Evolutionary conservation across 2,797 vertebrate species (phyloP).

Genomic region (Glyptemys insculpta): DNA sequence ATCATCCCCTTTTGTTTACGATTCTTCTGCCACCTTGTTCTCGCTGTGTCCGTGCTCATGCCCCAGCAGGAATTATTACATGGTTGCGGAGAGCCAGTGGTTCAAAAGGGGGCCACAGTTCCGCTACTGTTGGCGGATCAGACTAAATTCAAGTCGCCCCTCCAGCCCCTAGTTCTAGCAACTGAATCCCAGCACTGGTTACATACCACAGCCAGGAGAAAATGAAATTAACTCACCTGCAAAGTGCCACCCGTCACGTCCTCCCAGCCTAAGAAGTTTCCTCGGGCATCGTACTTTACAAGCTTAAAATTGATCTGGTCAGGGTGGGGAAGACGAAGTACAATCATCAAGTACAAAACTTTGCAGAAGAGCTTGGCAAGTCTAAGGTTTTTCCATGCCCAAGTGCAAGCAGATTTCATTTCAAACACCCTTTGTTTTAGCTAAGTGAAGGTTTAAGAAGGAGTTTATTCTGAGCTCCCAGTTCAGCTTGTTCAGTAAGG

Average conservation of each 20-base stretch:
- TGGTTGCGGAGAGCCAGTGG: neutral
- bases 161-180: neutral
- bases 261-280: conserved; percentile 67
- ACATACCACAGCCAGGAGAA: too few relatives aligned
- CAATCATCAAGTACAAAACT: neutral
- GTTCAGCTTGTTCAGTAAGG: neutral
- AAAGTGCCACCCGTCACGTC: conserved; percentile 42
- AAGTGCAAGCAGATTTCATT: neutral
- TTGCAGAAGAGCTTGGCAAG: neutral
- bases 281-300: conserved; percentile 43
- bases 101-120: neutral
- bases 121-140: neutral
- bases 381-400: neutral
- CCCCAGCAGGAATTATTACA: neutral
- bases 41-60: neutral
- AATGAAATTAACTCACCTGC: conserved; percentile 35
- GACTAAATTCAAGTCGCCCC: neutral
- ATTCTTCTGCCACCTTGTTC: neutral
- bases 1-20: neutral
- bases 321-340: neutral
- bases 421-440: neutral
- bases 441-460: neutral
- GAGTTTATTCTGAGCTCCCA: neutral
- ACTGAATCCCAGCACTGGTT: neutral
- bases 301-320: conserved; percentile 55